Conservation (phyloP, 2,888 invertebrate species). For the Elegia similella region DNA sequence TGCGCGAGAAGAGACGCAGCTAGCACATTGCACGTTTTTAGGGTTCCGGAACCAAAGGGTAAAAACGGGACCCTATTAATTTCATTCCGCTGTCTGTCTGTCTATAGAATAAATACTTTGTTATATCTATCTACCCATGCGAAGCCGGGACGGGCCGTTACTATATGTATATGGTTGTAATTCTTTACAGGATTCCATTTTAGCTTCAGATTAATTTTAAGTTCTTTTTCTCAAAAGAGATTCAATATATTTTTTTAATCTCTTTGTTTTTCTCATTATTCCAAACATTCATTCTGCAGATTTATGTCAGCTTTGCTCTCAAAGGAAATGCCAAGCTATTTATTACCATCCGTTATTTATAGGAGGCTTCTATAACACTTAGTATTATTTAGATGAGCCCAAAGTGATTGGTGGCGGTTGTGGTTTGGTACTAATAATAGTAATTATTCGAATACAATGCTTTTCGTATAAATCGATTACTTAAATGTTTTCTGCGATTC, state of each 20-base stretch:
- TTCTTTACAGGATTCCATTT: neutral
- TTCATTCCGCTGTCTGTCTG: too few species aligned
- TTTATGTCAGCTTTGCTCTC: constrained; percentile 4
- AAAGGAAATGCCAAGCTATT: neutral
- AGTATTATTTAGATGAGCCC: neutral
- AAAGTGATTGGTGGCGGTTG: constrained; percentile 6
- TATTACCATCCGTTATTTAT: constrained; percentile 6
- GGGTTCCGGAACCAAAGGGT: too few species aligned
- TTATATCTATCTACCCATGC: neutral
- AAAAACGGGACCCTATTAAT: too few species aligned
- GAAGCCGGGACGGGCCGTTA: neutral
- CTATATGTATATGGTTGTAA: neutral
- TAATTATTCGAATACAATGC: neutral
- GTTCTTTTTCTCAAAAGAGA: too few species aligned
- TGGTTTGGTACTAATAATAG: neutral
- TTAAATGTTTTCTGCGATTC: too few species aligned
- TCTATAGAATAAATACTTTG: too few species aligned
- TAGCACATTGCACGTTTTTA: too few species aligned
- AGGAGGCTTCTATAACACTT: constrained; percentile 2
- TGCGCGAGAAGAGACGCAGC: too few species aligned
- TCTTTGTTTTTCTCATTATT: too few species aligned
- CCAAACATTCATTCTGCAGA: neutral
- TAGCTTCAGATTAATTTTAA: neutral
- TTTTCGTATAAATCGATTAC: too few species aligned
- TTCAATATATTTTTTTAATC: too few species aligned